Base-by-base conservation (phyloP, 2,113 vertebrate genomes). In the Cnemophilus loriae region DNA sequence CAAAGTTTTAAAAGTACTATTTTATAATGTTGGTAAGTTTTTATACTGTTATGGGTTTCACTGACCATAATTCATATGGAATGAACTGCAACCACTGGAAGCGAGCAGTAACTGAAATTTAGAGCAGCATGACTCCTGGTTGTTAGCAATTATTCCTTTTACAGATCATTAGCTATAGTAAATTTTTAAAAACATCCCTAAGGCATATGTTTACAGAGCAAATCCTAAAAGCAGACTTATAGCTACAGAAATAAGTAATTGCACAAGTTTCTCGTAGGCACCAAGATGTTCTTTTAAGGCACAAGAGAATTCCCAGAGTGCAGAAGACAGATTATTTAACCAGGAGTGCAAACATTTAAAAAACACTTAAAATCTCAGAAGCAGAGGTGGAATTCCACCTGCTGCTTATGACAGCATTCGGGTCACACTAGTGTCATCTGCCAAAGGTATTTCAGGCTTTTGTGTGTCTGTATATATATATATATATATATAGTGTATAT, bases 161-260 rank as follows among this genome's bases (percentile, higher is more conserved):
- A 81, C 44, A 87, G 47, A 60, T 57, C 44, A 74, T 86, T 90
- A 95, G 37, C 37, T 74, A 87, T 7, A 90, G 47, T 30, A 75
- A 81, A 28, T 55, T 59, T 79, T 26, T 16, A 3, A n/a, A 93
- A 91, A 16, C 46, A 78, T 63, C 56, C 78, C 56, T 84, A 93
- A 88, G 68, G 64, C 80, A 1, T 41, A 59, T 22, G 73, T 89
- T 88, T 92, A 92, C 76, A 86, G 79, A 94, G 68, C 33, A 92
- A 93, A 77, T 75, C 35, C 79, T 93, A 92, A 92, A 78, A 93
- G 75, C 59, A 91, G 27, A 87, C 64, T 70, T 67, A 71, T 5
- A 93, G 53, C 39, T 87, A 84, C 16, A 87, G n/a, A 80, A 95
- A 44, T 27, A 95, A 93, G 61, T 53, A 89, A 93, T 85, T 93